Evolutionary conservation across 2,113 vertebrate species (phyloP), one percentile per base, ranked within the genome.

Genomic region (Campylomormyrus numenius): DNA sequence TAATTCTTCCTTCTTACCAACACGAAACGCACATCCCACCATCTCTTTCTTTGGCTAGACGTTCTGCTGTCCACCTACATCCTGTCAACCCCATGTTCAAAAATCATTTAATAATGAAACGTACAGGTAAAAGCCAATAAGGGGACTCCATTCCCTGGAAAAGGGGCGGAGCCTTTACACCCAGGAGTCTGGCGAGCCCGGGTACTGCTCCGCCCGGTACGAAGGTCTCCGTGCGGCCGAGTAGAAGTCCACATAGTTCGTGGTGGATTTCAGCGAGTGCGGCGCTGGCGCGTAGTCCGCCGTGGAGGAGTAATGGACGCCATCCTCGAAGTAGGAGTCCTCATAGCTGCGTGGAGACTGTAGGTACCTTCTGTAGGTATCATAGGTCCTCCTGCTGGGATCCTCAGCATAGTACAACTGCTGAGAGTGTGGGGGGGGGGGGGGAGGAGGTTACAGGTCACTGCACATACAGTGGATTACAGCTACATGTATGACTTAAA

Each of bases 241-340:
- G 94, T 99, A 99, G 96, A 99, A 99, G 97, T 99, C 98, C 95
- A 99, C 97, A 0, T 99, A 99, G 94, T 99, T 99, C 91, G 97
- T 97, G 93, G 96, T 95, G 53, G 98, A 96, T 95, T 98, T 99
- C 92, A 99, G 97, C 96, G 97, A 97, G 10, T 97, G 96, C 52
- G 94, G 97, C 89, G 96, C 97, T 48, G 97, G 49, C 35, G 96
- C 92, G 93, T 98, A 99, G 94, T 99, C 97, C 45, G 96, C 90
- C 48, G 97, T 24, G 86, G 97, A 93, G 92, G 97, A 96, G 93
- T 97, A 99, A 88, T 97, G 97, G 94, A 98, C 96, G 88, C 97
- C 95, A 27, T 99, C 97, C 0, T 99, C 97, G 90, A 97, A 95
- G 94, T 98, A 99, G 0, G 97, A 95, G 92, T 99, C 98, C 91